Base-by-base conservation (phyloP, 2,888 invertebrate genomes). In the Carterocephalus palaemon region DNA sequence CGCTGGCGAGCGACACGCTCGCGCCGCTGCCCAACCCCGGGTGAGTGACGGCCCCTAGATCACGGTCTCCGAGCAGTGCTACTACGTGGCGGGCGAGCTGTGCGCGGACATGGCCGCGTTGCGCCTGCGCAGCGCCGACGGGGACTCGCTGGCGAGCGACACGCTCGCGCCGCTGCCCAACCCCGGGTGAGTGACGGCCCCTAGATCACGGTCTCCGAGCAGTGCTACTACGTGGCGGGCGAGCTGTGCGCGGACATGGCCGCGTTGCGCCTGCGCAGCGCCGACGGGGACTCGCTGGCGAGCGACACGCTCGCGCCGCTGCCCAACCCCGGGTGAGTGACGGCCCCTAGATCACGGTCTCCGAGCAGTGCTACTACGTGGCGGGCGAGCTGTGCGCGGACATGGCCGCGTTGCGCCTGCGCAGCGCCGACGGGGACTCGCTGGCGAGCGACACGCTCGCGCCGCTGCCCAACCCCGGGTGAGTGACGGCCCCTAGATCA, bases 291-390 rank as follows among this genome's bases (percentile, higher is more conserved):
- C 57, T 78, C 78, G 37, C 58, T 83, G 4, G 64, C 70, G 19
- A 89, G 90, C 32, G 95, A 95, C 74, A 93, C 93, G 6, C 89
- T 95, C 24, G 94, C 93, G 13, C 94, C 94, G 3, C 85, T 95
- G 56, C 95, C 95, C 5, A 91, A 91, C 51, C 92, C 89, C 31
- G 69, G 70, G 64, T 70, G 54, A 48, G 70, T 54, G 5, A 23
- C 7, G n/a, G 16, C 15, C n/a, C n/a, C n/a, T n/a, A n/a, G n/a
- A n/a, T n/a, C n/a, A n/a, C n/a, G n/a, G n/a, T n/a, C n/a, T n/a
- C n/a, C n/a, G n/a, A n/a, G n/a, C n/a, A n/a, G 83, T 99, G 99
- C 76, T 99, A 99, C 86, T 99, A 99, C 81, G 95, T 98, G 57
- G 96, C 99, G 57, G 98, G 97, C 7, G 97, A 97, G 72, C 67